A percentile compares a stretch with the other conserved stretches of the same genome.
Evolutionary conservation across 2,888 invertebrate species (phyloP).

Genomic region (Orchesella flavescens): DNA sequence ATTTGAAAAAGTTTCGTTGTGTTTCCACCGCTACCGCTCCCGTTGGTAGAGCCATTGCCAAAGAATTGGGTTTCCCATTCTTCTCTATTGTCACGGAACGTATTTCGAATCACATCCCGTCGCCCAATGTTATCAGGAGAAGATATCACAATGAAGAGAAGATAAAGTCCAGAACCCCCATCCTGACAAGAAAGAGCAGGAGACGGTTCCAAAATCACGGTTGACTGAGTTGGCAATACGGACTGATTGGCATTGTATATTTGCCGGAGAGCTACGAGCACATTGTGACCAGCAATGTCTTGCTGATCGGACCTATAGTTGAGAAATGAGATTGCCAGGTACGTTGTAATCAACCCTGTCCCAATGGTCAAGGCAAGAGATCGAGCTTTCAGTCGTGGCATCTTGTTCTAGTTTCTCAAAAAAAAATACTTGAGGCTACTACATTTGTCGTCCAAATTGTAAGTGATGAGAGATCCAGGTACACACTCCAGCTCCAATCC

Average conservation of each 20-base stretch:
- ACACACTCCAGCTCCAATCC: no score
- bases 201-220: slow-evolving; percentile 57
- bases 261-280: not conserved
- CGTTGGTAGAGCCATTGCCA: not conserved
- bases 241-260: slow-evolving; percentile 27
- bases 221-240: slow-evolving; percentile 52
- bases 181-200: slow-evolving; percentile 38
- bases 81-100: slow-evolving; percentile 29
- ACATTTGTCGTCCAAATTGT: not conserved
- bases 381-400: slow-evolving; percentile 16
- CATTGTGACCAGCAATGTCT: not conserved
- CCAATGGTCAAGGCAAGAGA: slow-evolving; percentile 20
- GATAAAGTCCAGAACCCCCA: slow-evolving; percentile 45
- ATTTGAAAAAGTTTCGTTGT: slow-evolving; percentile 44
- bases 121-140: slow-evolving; percentile 65
- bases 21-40: not conserved
- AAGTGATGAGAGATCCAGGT: no score
- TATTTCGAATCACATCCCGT: slow-evolving; percentile 61
- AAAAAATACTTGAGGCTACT: not conserved
- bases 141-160: slow-evolving; percentile 65
- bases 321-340: slow-evolving; percentile 4
- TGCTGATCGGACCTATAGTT: not conserved
- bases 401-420: not conserved
- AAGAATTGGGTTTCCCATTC: slow-evolving; percentile 34
- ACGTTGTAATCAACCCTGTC: not conserved